Evolutionary conservation across 2,797 vertebrate species (phyloP).

Genomic region (Crax fasciolata): DNA sequence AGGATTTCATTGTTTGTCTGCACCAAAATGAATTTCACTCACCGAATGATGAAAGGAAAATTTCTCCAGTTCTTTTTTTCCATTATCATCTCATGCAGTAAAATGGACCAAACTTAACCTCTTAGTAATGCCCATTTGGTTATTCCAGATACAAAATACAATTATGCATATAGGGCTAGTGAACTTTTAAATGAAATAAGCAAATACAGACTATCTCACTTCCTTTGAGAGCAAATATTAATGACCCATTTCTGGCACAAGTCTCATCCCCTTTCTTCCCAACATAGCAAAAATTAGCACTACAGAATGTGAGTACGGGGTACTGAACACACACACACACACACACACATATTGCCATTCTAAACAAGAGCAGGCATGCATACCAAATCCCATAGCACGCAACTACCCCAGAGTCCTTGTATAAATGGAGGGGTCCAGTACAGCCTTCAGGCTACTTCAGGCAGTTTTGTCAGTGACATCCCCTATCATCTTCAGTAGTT

Average conservation of each 20-base stretch:
- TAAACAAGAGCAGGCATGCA: background rate
- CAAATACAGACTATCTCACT: background rate
- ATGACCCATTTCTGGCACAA: background rate
- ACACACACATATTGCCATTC: background rate
- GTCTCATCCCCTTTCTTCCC: background rate
- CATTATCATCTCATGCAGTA: background rate
- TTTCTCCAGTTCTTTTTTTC: background rate
- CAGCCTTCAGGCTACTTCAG: background rate
- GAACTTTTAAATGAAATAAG: background rate
- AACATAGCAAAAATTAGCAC: background rate
- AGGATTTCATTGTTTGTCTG: background rate
- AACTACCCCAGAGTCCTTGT: background rate
- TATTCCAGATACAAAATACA: background rate
- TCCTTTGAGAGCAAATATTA: background rate
- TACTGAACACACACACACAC: background rate
- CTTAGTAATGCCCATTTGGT: background rate
- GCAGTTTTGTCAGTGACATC: background rate
- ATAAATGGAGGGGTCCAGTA: background rate
- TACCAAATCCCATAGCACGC: background rate
- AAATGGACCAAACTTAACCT: background rate
- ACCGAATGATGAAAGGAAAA: background rate
- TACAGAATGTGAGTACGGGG: rapidly evolving
- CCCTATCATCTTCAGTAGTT: background rate
- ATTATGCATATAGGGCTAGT: background rate
- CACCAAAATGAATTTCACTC: background rate